phyloP scores from a whole-genome alignment of 2,797 vertebrate genomes.

The Neosalanx taihuensis region DNA sequence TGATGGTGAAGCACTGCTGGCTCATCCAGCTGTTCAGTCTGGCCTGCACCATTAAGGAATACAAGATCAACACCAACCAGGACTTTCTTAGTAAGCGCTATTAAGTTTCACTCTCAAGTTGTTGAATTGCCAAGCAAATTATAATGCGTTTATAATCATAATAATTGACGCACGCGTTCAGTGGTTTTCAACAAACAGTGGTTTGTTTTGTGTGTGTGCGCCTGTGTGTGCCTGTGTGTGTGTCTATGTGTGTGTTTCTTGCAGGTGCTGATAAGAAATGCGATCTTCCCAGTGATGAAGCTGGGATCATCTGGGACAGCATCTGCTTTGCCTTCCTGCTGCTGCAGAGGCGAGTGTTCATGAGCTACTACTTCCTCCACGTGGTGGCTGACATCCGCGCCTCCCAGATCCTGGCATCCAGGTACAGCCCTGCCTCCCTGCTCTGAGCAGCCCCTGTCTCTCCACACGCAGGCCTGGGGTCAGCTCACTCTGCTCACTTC shows the following conservation, averaged over 20 bases:
- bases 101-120: slow-evolving; percentile 23
- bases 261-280: slow-evolving; percentile 56
- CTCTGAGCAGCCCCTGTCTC: no score
- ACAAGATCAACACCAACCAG: slow-evolving; percentile 44
- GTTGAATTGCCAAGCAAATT: no score
- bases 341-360: slow-evolving; percentile 96
- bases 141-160: no score
- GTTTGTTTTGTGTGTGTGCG: slow-evolving; percentile 10
- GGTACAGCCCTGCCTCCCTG: slow-evolving; percentile 67
- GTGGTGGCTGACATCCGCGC: slow-evolving; percentile 97
- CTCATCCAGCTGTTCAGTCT: slow-evolving; percentile 91
- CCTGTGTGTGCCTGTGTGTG: background rate
- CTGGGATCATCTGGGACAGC: slow-evolving; percentile 99
- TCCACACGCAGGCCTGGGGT: no score
- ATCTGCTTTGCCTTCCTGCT: slow-evolving; percentile 97
- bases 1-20: slow-evolving; percentile 87
- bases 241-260: background rate
- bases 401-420: slow-evolving; percentile 94
- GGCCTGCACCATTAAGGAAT: slow-evolving; percentile 95
- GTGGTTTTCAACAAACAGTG: background rate
- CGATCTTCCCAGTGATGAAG: slow-evolving; percentile 85
- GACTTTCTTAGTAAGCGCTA: slow-evolving; percentile 63
- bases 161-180: no score
- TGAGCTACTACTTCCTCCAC: slow-evolving; percentile 99
- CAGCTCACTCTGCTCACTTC: no score